A percentile compares a stretch with the other conserved stretches of the same genome.
Conservation (phyloP, 1,140 invertebrate genomes). For the Lerema accius region DNA sequence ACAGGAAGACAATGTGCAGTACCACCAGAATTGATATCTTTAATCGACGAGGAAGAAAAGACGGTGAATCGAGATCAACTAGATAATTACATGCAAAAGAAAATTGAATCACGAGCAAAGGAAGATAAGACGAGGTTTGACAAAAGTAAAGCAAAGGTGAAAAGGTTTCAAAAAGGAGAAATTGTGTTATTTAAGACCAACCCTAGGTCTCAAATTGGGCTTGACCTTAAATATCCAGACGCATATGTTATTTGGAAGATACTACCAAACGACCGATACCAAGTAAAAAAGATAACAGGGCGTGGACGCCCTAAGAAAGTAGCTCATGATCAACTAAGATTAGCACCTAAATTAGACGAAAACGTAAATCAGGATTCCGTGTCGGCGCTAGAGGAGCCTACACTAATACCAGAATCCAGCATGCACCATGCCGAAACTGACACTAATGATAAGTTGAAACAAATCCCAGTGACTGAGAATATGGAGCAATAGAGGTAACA, state of each 20-base stretch:
- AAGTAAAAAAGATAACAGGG: slow-evolving; percentile 24
- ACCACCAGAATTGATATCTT: slow-evolving; percentile 24
- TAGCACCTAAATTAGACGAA: slow-evolving; percentile 27
- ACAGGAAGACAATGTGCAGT: slow-evolving; percentile 34
- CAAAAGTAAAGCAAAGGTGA: slow-evolving; percentile 31
- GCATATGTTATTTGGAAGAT: slow-evolving; percentile 25
- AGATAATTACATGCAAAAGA: slow-evolving; percentile 5
- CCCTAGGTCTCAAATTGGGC: slow-evolving; percentile 19
- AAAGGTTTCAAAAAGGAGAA: slow-evolving; percentile 30
- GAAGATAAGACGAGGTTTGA: slow-evolving; percentile 28
- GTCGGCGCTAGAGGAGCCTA: slow-evolving; percentile 5
- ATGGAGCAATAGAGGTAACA: no score
- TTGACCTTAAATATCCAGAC: slow-evolving; percentile 29
- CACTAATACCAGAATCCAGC: no score
- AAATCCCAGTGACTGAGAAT: not conserved
- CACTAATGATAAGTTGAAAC: not conserved
- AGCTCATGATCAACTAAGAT: slow-evolving; percentile 30
- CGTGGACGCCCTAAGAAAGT: slow-evolving; percentile 31
- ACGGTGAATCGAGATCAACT: slow-evolving; percentile 3
- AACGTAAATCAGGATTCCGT: not conserved
- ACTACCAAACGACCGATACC: slow-evolving; percentile 30
- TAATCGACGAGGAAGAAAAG: slow-evolving; percentile 11
- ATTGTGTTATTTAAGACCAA: slow-evolving; percentile 29
- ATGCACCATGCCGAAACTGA: no score
- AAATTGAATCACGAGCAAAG: not conserved